A percentile compares a stretch with the other conserved stretches of the same genome.
These are phyloP conservation scores for Zygaena filipendulae DNA, from an alignment of 2,888 invertebrate genomes.

Conservation along the genomic window DNA sequence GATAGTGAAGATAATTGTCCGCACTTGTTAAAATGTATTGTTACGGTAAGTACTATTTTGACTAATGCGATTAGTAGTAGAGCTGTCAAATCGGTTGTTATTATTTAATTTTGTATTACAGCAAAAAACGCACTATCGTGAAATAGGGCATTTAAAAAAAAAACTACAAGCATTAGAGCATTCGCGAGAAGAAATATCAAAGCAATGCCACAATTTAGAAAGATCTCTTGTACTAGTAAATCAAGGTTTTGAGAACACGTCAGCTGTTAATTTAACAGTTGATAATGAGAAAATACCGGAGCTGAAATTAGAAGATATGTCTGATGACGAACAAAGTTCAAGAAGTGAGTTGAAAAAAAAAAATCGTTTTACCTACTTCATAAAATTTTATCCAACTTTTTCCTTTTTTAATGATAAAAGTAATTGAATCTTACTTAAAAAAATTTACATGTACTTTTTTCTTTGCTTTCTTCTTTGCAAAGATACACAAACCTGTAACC, in stretches of 20 bases:
- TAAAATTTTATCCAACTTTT: too few relatives aligned
- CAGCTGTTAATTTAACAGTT: too few relatives aligned
- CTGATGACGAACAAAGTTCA: conserved; percentile 38
- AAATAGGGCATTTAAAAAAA: conserved; percentile 34
- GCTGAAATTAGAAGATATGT: conserved; percentile 41
- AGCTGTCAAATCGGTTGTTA: too few relatives aligned
- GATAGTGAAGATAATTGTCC: conserved; percentile 36
- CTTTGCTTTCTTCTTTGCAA: too few relatives aligned
- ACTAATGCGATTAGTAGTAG: too few relatives aligned
- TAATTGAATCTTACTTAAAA: too few relatives aligned
- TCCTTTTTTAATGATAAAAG: too few relatives aligned
- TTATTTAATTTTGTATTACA: too few relatives aligned
- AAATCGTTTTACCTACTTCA: not conserved
- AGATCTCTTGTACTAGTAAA: conserved; percentile 40
- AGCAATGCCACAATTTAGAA: conserved; percentile 40
- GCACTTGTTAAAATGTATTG: conserved; percentile 39
- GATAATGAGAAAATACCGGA: conserved; percentile 12
- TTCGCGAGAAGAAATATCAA: conserved; percentile 30
- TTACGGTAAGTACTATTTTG: conserved; percentile 28
- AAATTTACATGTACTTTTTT: too few relatives aligned
- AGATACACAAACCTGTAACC: too few relatives aligned
- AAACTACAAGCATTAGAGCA: conserved; percentile 36
- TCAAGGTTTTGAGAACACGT: conserved; percentile 37
- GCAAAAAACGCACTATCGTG: conserved; percentile 36
- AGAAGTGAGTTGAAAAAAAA: conserved; percentile 27